Evolutionary conservation across 1,140 invertebrate species (phyloP).

Genomic region (Planococcus citri): DNA sequence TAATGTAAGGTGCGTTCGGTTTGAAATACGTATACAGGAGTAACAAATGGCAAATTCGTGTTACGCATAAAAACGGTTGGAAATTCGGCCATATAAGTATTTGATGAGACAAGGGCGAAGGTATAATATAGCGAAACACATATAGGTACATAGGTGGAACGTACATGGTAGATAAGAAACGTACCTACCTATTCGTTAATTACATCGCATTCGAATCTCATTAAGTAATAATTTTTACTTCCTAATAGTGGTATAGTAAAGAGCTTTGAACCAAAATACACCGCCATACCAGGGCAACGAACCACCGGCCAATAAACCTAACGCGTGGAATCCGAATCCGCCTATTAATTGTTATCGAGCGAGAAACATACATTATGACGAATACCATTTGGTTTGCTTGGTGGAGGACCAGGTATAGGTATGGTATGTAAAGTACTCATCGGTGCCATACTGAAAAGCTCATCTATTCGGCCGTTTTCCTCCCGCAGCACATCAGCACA

Average conservation of each 20-base stretch:
- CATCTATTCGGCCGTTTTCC: too few species aligned
- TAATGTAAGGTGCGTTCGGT: too few species aligned
- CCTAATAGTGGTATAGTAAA: background rate
- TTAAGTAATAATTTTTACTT: background rate
- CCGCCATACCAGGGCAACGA: background rate
- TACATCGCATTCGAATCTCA: background rate
- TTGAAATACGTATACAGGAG: too few species aligned
- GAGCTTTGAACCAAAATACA: background rate
- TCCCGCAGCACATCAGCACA: too few species aligned
- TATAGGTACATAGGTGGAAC: too few species aligned
- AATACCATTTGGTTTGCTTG: background rate
- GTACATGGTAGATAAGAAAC: background rate
- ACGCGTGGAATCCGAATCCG: background rate
- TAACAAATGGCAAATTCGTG: too few species aligned
- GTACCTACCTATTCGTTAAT: background rate
- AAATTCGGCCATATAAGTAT: too few species aligned
- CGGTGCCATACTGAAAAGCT: background rate
- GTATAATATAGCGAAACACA: too few species aligned
- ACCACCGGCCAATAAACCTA: constrained; percentile 1
- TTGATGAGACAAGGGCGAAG: too few species aligned
- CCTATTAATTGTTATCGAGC: background rate
- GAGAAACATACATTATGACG: background rate
- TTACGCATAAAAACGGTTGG: too few species aligned
- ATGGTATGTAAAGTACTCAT: too few species aligned
- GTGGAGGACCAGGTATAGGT: too few species aligned